These are phyloP conservation scores for Platalea minor DNA, from an alignment of 2,797 vertebrate species.

Conservation along the genomic window DNA sequence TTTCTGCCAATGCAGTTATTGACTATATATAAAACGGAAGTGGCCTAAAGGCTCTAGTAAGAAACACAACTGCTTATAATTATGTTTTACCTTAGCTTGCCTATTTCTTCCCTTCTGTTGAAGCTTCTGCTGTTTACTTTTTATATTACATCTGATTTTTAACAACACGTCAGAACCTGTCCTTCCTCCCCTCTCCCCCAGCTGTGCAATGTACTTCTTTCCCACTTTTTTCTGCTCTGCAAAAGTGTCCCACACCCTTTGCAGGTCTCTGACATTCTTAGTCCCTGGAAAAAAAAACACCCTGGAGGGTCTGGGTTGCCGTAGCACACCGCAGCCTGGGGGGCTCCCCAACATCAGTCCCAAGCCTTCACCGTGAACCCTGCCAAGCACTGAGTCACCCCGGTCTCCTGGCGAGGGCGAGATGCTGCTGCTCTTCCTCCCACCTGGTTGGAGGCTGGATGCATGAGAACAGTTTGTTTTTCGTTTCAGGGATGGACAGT, in stretches of 20 bases:
- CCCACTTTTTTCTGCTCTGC: background rate
- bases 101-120: background rate
- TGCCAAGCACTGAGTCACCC: fast-evolving
- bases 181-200: background rate
- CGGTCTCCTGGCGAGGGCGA: fast-evolving
- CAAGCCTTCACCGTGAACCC: fast-evolving
- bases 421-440: background rate
- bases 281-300: background rate
- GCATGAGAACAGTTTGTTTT: background rate
- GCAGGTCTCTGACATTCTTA: background rate
- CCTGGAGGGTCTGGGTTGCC: background rate
- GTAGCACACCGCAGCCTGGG: background rate
- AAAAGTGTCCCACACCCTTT: background rate
- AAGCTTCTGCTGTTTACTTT: background rate
- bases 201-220: background rate
- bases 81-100: background rate
- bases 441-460: fast-evolving
- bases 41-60: background rate
- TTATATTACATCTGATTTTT: background rate
- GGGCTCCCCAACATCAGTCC: background rate
- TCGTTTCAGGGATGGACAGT: conserved; percentile 86
- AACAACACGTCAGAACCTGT: background rate
- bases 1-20: background rate
- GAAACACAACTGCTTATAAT: background rate
- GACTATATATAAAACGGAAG: background rate